These are phyloP conservation scores for Aldrovandia affinis DNA, from an alignment of 2,797 vertebrate genomes.

Conservation along the genomic window DNA sequence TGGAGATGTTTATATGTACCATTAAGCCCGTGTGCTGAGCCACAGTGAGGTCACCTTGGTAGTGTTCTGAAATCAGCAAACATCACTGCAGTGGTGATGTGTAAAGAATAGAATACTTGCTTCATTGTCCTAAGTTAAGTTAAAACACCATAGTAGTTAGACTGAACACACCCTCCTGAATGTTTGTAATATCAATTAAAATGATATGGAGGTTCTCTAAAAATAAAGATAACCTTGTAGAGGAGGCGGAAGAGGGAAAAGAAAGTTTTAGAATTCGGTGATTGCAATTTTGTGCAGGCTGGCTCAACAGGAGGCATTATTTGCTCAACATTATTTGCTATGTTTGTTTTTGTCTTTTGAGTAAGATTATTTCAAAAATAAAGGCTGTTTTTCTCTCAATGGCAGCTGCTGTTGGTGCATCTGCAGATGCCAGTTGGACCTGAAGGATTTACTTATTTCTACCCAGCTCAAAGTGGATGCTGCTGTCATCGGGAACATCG, in stretches of 20 bases:
- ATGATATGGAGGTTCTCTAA: not conserved
- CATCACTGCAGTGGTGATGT: too few relatives aligned
- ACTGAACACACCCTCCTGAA: not conserved
- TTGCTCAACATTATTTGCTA: too few relatives aligned
- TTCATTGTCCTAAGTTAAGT: too few relatives aligned
- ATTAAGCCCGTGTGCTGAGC: too few relatives aligned
- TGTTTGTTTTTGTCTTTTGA: not conserved
- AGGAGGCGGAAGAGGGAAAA: not conserved
- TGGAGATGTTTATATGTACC: not conserved
- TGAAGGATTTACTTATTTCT: not conserved
- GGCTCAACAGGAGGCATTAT: not conserved
- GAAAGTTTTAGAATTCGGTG: not conserved
- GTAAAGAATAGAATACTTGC: not conserved
- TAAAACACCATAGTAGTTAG: not conserved
- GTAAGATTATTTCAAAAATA: not conserved
- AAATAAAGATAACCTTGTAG: not conserved
- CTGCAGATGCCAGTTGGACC: not conserved
- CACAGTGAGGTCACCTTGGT: too few relatives aligned
- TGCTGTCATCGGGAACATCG: not conserved
- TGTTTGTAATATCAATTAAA: not conserved
- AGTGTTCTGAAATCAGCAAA: not conserved
- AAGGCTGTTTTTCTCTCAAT: conserved; percentile 12
- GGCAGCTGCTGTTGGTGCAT: not conserved
- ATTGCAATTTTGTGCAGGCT: not conserved
- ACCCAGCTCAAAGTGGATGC: not conserved